Percentiles rank a stretch among this genome's conserved stretches.
Conservation (phyloP, 2,797 vertebrate species). For the Nyctalus aviator region DNA sequence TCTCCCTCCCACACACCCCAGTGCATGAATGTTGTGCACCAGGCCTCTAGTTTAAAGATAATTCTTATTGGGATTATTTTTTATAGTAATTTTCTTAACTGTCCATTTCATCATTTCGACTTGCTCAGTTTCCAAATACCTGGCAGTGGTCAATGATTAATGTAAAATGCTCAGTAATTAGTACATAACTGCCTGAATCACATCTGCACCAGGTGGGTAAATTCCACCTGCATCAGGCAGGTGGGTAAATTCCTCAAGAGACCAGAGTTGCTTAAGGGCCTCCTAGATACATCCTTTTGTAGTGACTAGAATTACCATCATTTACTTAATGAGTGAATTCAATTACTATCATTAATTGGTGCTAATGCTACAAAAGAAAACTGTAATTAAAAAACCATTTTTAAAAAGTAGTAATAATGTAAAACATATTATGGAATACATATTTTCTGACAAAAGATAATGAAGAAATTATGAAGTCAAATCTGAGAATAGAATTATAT, state of each 20-base stretch:
- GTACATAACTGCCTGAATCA: slow-evolving; percentile 48
- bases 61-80: slow-evolving; percentile 36
- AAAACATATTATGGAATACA: background rate
- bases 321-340: slow-evolving; percentile 48
- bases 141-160: background rate
- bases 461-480: background rate
- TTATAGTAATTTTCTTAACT: slow-evolving; percentile 54
- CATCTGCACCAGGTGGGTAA: background rate
- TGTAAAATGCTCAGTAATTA: slow-evolving; percentile 42
- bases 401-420: slow-evolving; percentile 40
- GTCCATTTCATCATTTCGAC: slow-evolving; percentile 18
- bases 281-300: background rate
- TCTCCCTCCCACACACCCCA: no score
- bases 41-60: background rate
- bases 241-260: background rate
- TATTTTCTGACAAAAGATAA: background rate
- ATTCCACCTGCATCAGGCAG: slow-evolving; percentile 2
- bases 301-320: slow-evolving; percentile 36
- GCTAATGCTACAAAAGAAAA: slow-evolving; percentile 62
- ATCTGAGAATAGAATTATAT: background rate
- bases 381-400: slow-evolving; percentile 61
- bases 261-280: background rate
- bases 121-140: slow-evolving; percentile 44
- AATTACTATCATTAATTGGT: slow-evolving; percentile 45
- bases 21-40: no score